phyloP scores from a whole-genome alignment of 2,888 invertebrate species.

The Torymus aiolomorphi region DNA sequence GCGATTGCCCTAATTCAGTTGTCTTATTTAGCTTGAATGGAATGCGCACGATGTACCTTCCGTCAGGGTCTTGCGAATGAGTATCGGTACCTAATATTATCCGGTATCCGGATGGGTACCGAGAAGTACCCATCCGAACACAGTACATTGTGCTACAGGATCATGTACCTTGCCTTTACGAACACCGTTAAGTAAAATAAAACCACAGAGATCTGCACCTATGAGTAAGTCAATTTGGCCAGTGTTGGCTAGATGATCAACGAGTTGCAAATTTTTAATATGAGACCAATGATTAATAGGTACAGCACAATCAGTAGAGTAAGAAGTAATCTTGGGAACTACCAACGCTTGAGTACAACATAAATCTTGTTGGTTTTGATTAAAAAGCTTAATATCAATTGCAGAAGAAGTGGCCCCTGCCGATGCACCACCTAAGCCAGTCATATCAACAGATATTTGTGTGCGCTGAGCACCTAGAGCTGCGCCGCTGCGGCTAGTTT shows the following conservation, averaged over 20 bases:
- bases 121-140: not conserved
- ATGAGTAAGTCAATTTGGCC: too few species aligned
- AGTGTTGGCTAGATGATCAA: not conserved
- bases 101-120: too few species aligned
- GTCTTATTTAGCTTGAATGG: too few species aligned
- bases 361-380: not conserved
- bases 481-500: not conserved
- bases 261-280: not conserved
- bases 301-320: not conserved
- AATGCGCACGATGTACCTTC: too few species aligned
- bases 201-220: not conserved
- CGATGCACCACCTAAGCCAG: not conserved
- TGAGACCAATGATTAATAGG: not conserved
- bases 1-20: too few species aligned
- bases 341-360: not conserved
- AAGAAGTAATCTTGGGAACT: not conserved
- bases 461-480: not conserved
- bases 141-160: not conserved
- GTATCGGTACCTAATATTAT: too few species aligned
- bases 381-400: not conserved
- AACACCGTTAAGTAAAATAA: not conserved
- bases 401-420: not conserved
- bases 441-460: not conserved
- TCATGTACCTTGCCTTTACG: not conserved
- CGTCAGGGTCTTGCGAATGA: too few species aligned